Percentiles rank a stretch among this genome's conserved stretches.
Evolutionary conservation across 2,888 invertebrate species (phyloP).

Genomic region (Sceliomorpha sp.): DNA sequence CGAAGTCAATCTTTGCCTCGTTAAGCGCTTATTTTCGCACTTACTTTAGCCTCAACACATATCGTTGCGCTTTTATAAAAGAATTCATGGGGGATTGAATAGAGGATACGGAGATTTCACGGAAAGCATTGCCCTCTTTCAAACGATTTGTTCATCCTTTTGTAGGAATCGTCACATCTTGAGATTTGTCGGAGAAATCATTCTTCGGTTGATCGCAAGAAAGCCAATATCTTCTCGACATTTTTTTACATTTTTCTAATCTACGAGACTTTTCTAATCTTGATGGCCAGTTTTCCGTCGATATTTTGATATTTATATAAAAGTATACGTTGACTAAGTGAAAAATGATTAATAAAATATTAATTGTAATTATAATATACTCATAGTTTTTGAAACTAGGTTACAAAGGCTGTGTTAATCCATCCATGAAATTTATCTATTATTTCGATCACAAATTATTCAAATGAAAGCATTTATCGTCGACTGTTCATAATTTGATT

Average conservation of each 20-base stretch:
- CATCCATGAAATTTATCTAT: too few species aligned
- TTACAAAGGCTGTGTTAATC: too few species aligned
- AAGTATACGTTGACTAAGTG: not conserved
- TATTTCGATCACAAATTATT: too few species aligned
- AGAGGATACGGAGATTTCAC: constrained; percentile 35
- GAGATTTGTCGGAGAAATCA: constrained; percentile 46
- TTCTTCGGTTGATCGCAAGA: constrained; percentile 20
- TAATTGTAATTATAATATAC: too few species aligned
- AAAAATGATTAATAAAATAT: too few species aligned
- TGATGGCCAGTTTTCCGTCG: constrained; percentile 6
- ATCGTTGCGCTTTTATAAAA: constrained; percentile 50
- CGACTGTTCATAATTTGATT: constrained; percentile 1
- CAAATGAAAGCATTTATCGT: constrained; percentile 17
- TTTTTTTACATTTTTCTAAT: constrained; percentile 9
- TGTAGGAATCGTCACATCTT: constrained; percentile 23
- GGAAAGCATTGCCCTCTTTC: constrained; percentile 33
- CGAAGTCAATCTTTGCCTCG: constrained; percentile 79
- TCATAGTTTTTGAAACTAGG: too few species aligned
- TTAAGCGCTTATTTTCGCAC: constrained; percentile 79
- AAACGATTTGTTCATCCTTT: constrained; percentile 56
- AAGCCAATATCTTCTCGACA: constrained; percentile 24
- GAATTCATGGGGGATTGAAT: constrained; percentile 29
- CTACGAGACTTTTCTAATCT: constrained; percentile 20
- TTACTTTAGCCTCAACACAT: constrained; percentile 65
- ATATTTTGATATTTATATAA: constrained; percentile 1